phyloP scores from a whole-genome alignment of 2,888 invertebrate genomes.

The Dione vanillae region DNA sequence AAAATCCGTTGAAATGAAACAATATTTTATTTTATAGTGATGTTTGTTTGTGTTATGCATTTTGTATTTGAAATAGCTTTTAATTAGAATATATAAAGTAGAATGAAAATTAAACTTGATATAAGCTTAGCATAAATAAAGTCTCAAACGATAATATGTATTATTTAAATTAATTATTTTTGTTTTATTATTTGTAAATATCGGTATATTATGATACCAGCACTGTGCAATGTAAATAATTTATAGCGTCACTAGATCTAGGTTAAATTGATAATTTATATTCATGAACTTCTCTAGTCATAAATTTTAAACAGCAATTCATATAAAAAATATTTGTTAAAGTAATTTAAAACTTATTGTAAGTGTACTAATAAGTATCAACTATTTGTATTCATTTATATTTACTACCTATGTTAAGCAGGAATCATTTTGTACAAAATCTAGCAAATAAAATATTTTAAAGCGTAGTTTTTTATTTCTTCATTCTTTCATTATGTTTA shows the following conservation, averaged over 20 bases:
- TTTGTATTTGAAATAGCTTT: slow-evolving; percentile 3
- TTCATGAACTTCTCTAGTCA: slow-evolving; percentile 32
- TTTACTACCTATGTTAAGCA: slow-evolving; percentile 12
- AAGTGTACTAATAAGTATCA: neutral
- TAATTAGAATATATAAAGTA: slow-evolving; percentile 1
- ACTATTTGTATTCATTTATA: slow-evolving; percentile 11
- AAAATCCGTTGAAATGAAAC: slow-evolving; percentile 12
- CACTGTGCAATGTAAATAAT: slow-evolving; percentile 56
- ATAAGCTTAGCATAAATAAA: neutral
- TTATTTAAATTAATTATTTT: neutral
- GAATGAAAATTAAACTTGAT: neutral
- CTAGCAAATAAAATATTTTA: slow-evolving; percentile 7
- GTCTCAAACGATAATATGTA: neutral
- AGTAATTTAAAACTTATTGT: neutral
- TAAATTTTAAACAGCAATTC: slow-evolving; percentile 12
- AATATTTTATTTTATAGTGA: neutral
- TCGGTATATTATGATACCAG: slow-evolving; percentile 40
- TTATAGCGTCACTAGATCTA: slow-evolving; percentile 34
- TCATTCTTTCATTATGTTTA: neutral
- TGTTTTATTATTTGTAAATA: slow-evolving; percentile 32
- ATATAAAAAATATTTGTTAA: neutral
- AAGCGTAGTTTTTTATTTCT: neutral
- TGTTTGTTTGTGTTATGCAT: neutral
- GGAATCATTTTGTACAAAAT: slow-evolving; percentile 24
- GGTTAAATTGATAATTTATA: slow-evolving; percentile 30